Evolutionary conservation across 2,113 vertebrate species (phyloP).

Genomic region (Athene cunicularia): DNA sequence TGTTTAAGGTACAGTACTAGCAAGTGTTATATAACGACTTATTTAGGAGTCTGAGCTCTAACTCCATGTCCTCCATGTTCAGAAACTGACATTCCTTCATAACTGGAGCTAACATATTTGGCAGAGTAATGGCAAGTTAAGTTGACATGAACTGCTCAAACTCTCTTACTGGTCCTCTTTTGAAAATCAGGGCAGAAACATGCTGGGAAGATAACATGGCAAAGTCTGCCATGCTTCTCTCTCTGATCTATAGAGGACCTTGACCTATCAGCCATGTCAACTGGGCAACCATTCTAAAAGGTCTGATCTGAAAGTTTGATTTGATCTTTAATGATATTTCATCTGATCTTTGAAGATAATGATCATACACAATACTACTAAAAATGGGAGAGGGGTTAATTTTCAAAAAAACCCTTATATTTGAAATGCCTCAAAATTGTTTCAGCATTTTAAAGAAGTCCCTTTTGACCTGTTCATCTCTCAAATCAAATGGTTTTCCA

Average conservation of each 20-base stretch:
- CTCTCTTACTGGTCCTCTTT: not conserved
- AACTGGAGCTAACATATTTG: not conserved
- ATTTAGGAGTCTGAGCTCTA: not conserved
- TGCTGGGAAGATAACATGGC: not conserved
- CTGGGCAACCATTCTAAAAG: not conserved
- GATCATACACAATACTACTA: not conserved
- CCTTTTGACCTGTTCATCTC: not conserved
- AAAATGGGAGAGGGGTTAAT: not conserved
- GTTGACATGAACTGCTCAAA: not conserved
- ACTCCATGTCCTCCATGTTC: not conserved
- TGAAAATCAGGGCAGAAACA: not conserved
- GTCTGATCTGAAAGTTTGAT: not conserved
- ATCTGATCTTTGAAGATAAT: not conserved
- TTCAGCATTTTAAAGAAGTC: not conserved
- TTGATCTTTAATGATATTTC: not conserved
- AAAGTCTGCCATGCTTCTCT: not conserved
- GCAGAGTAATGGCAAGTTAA: not conserved
- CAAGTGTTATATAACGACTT: not conserved
- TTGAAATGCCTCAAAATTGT: not conserved
- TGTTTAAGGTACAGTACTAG: not conserved
- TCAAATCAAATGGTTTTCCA: not conserved
- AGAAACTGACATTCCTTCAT: not conserved
- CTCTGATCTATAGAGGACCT: not conserved
- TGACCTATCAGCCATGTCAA: not conserved
- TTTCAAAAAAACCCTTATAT: not conserved